Evolutionary conservation across 1,140 invertebrate species (phyloP).

Genomic region (Drosophila pseudoobscura): DNA sequence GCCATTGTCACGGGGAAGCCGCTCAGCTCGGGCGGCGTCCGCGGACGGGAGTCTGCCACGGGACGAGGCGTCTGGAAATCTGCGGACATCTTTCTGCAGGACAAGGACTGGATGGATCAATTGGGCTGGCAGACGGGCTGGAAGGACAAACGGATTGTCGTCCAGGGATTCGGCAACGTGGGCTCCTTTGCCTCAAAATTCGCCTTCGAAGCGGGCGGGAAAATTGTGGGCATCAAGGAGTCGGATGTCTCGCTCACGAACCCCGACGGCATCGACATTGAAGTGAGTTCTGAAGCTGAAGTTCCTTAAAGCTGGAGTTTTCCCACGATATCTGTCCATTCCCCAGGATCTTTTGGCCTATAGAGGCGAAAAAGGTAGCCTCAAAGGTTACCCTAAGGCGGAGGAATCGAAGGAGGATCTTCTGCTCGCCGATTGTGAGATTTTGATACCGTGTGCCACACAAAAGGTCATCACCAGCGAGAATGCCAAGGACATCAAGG

Average conservation of each 20-base stretch:
- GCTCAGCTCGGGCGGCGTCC: slow-evolving; percentile 90
- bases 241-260: slow-evolving; percentile 89
- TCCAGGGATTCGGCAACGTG: slow-evolving; percentile 96
- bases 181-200: slow-evolving; percentile 91
- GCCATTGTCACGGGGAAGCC: slow-evolving; percentile 95
- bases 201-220: slow-evolving; percentile 90
- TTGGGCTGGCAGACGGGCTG: slow-evolving; percentile 89
- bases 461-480: slow-evolving; percentile 91
- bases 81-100: slow-evolving; percentile 90
- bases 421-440: slow-evolving; percentile 92
- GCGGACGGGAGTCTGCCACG: slow-evolving; percentile 93
- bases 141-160: slow-evolving; percentile 91
- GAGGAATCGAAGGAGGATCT: slow-evolving; percentile 86
- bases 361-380: slow-evolving; percentile 85
- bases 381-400: slow-evolving; percentile 90
- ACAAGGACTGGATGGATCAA: slow-evolving; percentile 90
- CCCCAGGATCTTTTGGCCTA: slow-evolving; percentile 53
- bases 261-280: slow-evolving; percentile 90
- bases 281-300: slow-evolving; percentile 83
- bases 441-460: slow-evolving; percentile 92
- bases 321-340: no score
- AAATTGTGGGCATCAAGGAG: slow-evolving; percentile 92
- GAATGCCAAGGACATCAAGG: slow-evolving; percentile 91
- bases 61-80: slow-evolving; percentile 95
- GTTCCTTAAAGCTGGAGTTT: no score